Percentiles rank a stretch among this genome's conserved stretches.
phyloP scores from a whole-genome alignment of 2,797 vertebrate genomes.

The Diplodus sargus region DNA sequence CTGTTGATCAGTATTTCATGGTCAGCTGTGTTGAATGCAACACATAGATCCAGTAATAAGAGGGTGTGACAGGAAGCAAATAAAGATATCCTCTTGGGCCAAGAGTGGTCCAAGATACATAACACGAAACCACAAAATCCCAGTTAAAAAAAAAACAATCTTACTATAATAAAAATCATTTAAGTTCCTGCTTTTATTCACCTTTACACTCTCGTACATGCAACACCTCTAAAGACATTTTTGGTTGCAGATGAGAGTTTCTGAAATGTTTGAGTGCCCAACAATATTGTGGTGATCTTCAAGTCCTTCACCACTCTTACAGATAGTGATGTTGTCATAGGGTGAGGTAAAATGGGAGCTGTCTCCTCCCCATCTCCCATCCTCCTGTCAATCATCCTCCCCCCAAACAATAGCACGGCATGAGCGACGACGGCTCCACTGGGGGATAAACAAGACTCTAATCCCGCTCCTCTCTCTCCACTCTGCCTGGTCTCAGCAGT shows the following conservation, averaged over 20 bases:
- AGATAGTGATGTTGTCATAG: conserved; percentile 7
- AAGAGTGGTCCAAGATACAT: no score
- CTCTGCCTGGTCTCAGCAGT: conserved; percentile 57
- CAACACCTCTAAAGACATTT: neutral
- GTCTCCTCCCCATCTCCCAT: conserved; percentile 38
- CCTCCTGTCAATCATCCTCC: conserved; percentile 64
- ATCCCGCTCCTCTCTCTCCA: conserved; percentile 71
- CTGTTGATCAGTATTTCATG: no score
- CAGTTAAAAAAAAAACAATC: no score
- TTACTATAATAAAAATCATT: no score
- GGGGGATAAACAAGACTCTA: conserved; percentile 77
- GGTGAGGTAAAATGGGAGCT: conserved; percentile 17
- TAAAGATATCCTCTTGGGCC: no score
- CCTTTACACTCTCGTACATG: neutral
- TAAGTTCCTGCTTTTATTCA: no score
- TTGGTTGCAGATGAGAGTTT: neutral
- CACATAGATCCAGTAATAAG: no score
- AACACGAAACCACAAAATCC: no score
- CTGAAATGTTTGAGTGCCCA: neutral
- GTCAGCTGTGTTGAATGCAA: no score
- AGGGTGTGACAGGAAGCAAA: no score
- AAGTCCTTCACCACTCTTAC: neutral
- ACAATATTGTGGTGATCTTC: neutral
- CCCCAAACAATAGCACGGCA: conserved; percentile 70
- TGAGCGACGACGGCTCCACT: conserved; percentile 52